phyloP scores from a whole-genome alignment of 1,140 invertebrate genomes.

The Panagrolaimus sp. region DNA sequence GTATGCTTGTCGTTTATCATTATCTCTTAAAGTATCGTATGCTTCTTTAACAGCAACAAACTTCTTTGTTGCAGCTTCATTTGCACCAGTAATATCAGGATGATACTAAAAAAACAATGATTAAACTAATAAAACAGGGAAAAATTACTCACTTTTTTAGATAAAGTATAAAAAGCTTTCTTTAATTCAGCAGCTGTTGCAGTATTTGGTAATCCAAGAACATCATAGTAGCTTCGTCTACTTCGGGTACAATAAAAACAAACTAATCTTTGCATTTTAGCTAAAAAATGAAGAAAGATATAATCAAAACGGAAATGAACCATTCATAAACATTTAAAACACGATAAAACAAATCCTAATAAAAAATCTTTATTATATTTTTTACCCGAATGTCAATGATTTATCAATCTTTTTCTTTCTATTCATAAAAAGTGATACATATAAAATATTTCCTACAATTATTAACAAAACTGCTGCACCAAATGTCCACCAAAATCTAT shows the following conservation, averaged over 20 bases:
- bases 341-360: background rate
- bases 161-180: conserved; percentile 7
- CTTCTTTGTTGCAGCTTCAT: conserved; percentile 1
- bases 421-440: conserved; percentile 17
- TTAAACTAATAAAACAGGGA: background rate
- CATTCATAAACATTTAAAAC: conserved; percentile 6
- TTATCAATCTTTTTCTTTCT: conserved; percentile 10
- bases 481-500: background rate
- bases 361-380: conserved; percentile 1
- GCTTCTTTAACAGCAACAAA: conserved; percentile 10
- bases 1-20: background rate
- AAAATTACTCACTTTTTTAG: background rate
- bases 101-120: background rate
- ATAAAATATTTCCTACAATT: conserved; percentile 3
- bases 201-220: background rate
- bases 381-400: conserved; percentile 4
- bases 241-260: background rate
- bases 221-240: background rate
- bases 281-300: background rate
- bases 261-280: background rate
- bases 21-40: background rate
- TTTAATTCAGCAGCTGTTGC: background rate
- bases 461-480: background rate
- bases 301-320: background rate
- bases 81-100: background rate